Conservation (phyloP, 1,140 invertebrate genomes). For the Penaeus vannamei region DNA sequence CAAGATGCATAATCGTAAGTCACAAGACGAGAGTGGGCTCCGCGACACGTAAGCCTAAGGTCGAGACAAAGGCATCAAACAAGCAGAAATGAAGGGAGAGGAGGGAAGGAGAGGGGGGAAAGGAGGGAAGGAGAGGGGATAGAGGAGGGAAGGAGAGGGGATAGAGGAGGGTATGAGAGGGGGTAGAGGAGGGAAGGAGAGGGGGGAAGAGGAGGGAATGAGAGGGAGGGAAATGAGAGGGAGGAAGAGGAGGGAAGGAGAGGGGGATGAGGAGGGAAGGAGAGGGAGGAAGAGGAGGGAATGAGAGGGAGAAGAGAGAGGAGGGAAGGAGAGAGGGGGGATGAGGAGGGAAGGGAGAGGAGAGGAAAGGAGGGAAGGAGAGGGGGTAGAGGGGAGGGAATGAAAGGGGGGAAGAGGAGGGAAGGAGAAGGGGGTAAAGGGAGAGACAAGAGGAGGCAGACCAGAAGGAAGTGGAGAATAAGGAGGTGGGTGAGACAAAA, state of each 20-base stretch:
- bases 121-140: too few species aligned
- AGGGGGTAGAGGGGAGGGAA: background rate
- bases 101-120: background rate
- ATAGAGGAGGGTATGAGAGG: background rate
- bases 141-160: background rate
- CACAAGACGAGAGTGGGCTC: too few species aligned
- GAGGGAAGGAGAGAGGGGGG: background rate
- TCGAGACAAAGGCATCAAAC: too few species aligned
- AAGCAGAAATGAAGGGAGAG: background rate
- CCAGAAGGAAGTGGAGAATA: background rate
- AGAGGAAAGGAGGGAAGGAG: background rate
- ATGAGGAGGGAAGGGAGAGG: background rate
- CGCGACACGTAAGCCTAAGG: too few species aligned
- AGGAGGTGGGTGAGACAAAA: background rate
- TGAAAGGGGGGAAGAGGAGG: too few species aligned
- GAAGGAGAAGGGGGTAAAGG: background rate
- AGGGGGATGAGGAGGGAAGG: background rate
- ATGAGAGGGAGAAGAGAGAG: background rate
- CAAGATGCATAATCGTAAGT: too few species aligned
- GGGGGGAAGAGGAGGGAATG: background rate
- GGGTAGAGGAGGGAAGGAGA: background rate
- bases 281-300: background rate
- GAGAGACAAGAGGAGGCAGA: background rate
- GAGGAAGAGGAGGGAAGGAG: background rate
- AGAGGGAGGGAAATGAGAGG: background rate